Conservation (phyloP, 1,140 invertebrate species). For the Penaeus indicus region DNA sequence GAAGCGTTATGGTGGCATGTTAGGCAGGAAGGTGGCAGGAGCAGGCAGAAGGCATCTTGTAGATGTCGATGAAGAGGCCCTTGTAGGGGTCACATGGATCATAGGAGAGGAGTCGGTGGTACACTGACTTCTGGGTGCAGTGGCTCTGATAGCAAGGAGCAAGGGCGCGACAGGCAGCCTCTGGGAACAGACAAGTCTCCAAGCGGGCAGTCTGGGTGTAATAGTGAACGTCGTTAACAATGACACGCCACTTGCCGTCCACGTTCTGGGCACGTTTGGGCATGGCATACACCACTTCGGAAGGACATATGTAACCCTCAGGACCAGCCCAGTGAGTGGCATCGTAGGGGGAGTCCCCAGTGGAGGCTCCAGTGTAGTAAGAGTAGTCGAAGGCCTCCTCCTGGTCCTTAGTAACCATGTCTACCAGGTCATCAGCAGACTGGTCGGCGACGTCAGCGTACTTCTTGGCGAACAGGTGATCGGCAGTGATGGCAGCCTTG, state of each 20-base stretch:
- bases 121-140: conserved; percentile 68
- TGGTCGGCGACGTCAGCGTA: conserved; percentile 58
- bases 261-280: conserved; percentile 58
- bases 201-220: conserved; percentile 55
- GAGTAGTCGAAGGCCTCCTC: conserved; percentile 57
- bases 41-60: too few species aligned
- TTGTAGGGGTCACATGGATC: too few species aligned
- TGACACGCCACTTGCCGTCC: conserved; percentile 68
- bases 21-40: too few species aligned
- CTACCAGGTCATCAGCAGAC: conserved; percentile 55
- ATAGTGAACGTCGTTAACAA: conserved; percentile 66
- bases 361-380: conserved; percentile 58
- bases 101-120: conserved; percentile 67
- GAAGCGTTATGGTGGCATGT: background rate
- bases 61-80: too few species aligned
- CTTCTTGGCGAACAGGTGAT: conserved; percentile 58
- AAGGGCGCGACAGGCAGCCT: conserved; percentile 61
- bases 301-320: conserved; percentile 57
- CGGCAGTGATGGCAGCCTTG: conserved; percentile 52
- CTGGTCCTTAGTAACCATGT: conserved; percentile 49
- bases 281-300: conserved; percentile 48
- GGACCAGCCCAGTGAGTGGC: conserved; percentile 56
- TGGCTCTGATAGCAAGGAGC: conserved; percentile 68
- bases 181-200: conserved; percentile 56
- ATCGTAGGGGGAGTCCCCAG: conserved; percentile 50